These are phyloP conservation scores for Macroglossus sobrinus DNA, from an alignment of 2,113 vertebrate genomes.

Conservation along the genomic window DNA sequence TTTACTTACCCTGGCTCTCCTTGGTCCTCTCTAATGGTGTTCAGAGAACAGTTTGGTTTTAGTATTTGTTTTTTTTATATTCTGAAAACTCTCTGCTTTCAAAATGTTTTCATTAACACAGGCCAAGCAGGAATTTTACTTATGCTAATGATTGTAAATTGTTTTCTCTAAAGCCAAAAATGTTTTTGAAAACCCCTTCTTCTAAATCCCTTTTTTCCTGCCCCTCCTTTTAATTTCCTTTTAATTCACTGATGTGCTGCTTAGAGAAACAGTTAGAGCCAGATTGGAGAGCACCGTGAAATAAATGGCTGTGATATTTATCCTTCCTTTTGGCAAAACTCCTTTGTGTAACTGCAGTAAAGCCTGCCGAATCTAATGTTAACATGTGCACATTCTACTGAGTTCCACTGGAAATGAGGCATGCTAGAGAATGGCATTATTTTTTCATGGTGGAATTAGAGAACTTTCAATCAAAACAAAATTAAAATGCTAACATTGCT, in stretches of 20 bases:
- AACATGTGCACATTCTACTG: background rate
- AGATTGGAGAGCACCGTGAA: constrained; percentile 24
- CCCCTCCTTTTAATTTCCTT: constrained; percentile 19
- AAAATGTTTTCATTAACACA: background rate
- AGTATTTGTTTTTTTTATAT: background rate
- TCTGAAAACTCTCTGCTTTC: background rate
- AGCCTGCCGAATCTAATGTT: background rate
- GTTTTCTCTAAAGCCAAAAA: constrained; percentile 16
- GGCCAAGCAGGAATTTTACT: constrained; percentile 1
- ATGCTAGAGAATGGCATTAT: background rate
- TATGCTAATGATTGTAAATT: background rate
- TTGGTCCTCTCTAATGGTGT: background rate
- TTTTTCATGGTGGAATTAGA: background rate
- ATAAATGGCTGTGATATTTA: constrained; percentile 29
- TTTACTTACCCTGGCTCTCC: background rate
- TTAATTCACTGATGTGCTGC: constrained; percentile 30
- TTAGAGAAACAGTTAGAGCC: constrained; percentile 7
- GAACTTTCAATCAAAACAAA: constrained; percentile 3
- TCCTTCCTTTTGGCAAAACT: constrained; percentile 24
- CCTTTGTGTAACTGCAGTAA: constrained; percentile 2
- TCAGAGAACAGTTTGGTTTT: background rate
- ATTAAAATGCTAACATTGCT: constrained; percentile 1
- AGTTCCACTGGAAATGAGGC: background rate
- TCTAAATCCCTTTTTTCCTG: background rate
- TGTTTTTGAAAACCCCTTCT: background rate